Conservation (phyloP, 2,888 invertebrate species). For the Prosopocoilus inquinatus region DNA sequence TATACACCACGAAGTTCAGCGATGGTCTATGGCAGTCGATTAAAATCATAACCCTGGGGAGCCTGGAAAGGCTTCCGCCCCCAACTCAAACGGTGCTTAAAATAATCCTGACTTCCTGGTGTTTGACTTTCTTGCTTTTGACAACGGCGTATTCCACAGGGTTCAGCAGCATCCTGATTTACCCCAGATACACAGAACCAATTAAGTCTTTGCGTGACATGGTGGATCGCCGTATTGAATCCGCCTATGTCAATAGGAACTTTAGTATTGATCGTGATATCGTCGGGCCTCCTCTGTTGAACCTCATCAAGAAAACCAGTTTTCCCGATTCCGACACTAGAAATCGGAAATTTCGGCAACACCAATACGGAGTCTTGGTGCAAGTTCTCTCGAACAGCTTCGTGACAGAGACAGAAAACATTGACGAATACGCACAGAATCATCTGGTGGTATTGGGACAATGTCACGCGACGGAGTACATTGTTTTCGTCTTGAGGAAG, state of each 20-base stretch:
- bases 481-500: constrained; percentile 24
- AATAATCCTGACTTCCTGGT: constrained; percentile 18
- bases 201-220: constrained; percentile 25
- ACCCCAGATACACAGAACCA: constrained; percentile 12
- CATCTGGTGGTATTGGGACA: constrained; percentile 23
- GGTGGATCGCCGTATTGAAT: constrained; percentile 15
- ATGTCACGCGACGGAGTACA: constrained; percentile 24
- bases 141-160: constrained; percentile 27
- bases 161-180: constrained; percentile 23
- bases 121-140: constrained; percentile 16
- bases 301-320: background rate
- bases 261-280: background rate
- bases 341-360: background rate
- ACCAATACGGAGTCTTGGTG: constrained; percentile 24
- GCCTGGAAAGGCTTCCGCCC: constrained; percentile 3
- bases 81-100: constrained; percentile 12
- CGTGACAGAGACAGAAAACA: constrained; percentile 22
- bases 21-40: constrained; percentile 5
- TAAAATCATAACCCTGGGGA: constrained; percentile 8
- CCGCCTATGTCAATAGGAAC: too few species aligned
- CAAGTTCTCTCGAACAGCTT: constrained; percentile 19
- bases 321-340: background rate
- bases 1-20: constrained; percentile 7
- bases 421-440: constrained; percentile 22
- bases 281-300: background rate